A percentile compares a stretch with the other conserved stretches of the same genome.
phyloP scores from a whole-genome alignment of 2,113 vertebrate genomes.

The Tetrax tetrax region DNA sequence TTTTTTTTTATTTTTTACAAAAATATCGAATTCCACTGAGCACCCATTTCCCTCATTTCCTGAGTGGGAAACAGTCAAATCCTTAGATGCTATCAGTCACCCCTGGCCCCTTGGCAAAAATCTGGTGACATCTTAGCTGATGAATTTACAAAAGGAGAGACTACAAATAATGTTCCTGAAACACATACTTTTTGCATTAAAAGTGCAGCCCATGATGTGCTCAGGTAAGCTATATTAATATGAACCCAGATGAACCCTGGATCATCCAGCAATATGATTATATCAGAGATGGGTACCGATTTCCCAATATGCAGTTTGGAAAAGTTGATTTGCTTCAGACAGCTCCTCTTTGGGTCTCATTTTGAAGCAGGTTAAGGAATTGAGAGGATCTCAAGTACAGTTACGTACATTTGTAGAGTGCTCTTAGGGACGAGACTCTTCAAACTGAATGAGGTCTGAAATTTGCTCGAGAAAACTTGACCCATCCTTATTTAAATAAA shows the following conservation, averaged over 20 bases:
- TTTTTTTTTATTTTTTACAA: background rate
- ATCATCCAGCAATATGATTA: background rate
- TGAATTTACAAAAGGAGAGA: background rate
- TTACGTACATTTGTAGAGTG: background rate
- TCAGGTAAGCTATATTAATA: background rate
- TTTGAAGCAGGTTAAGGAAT: background rate
- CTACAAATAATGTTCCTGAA: background rate
- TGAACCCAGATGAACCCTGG: background rate
- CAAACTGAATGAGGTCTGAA: constrained; percentile 21
- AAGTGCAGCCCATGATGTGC: background rate
- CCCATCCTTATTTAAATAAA: constrained; percentile 35
- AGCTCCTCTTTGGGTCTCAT: background rate
- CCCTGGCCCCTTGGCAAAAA: background rate
- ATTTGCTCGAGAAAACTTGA: constrained; percentile 30
- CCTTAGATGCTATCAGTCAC: background rate
- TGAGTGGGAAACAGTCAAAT: background rate
- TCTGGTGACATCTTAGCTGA: background rate
- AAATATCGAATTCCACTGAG: background rate
- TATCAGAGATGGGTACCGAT: background rate
- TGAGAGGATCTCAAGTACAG: background rate
- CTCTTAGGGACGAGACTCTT: background rate
- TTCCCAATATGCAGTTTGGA: background rate
- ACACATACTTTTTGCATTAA: background rate
- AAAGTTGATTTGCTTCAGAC: background rate
- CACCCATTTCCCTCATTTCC: background rate